phyloP scores from a whole-genome alignment of 2,888 invertebrate species.

The Proisotoma minuta region DNA sequence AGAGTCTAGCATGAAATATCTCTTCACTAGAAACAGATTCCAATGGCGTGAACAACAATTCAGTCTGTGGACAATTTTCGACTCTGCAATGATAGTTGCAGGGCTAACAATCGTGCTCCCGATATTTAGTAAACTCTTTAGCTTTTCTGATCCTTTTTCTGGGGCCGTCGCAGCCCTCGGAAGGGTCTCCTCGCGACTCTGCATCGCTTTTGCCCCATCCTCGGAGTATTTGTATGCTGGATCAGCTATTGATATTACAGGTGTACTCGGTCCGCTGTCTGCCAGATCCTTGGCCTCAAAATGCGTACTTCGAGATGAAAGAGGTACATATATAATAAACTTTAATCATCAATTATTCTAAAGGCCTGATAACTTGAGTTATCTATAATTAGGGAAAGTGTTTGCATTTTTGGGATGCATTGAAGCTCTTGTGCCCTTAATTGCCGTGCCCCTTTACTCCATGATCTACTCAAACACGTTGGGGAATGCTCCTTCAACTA shows the following conservation, averaged over 20 bases:
- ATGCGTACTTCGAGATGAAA: constrained; percentile 45
- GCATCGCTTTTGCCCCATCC: constrained; percentile 39
- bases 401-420: constrained; percentile 47
- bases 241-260: constrained; percentile 41
- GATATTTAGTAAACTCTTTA: constrained; percentile 39
- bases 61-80: constrained; percentile 44
- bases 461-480: constrained; percentile 42
- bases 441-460: constrained; percentile 45
- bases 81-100: constrained; percentile 36
- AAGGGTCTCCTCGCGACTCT: constrained; percentile 31
- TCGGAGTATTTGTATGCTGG: constrained; percentile 37
- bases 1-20: constrained; percentile 45
- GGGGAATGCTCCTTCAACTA: constrained; percentile 36
- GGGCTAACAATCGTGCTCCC: constrained; percentile 43
- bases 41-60: constrained; percentile 46
- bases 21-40: constrained; percentile 45
- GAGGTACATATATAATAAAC: constrained; percentile 29
- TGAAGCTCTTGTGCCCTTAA: constrained; percentile 45
- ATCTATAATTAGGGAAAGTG: constrained; percentile 35
- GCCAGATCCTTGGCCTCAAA: constrained; percentile 46
- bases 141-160: constrained; percentile 40
- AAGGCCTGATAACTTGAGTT: too few relatives aligned
- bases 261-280: constrained; percentile 44
- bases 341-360: not conserved
- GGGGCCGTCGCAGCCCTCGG: constrained; percentile 29